Conservation (phyloP, 2,888 invertebrate genomes). For the Sceliomorpha sp. region DNA sequence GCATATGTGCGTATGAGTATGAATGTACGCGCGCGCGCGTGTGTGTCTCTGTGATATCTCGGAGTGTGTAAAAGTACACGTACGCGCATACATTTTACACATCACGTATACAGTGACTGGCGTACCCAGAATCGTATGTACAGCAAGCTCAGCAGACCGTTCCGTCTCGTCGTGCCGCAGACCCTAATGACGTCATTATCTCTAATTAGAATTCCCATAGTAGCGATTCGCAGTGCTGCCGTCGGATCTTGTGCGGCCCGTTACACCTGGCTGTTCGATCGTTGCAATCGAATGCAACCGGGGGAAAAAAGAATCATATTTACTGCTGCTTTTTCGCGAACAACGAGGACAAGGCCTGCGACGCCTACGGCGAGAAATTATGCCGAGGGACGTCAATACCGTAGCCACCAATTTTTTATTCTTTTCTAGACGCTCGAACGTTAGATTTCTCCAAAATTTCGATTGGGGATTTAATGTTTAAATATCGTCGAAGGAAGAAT, state of each 20-base stretch:
- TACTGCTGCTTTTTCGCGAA: constrained; percentile 18
- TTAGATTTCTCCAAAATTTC: too few species aligned
- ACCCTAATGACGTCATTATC: constrained; percentile 77
- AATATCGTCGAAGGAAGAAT: too few species aligned
- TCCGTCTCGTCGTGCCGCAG: constrained; percentile 73
- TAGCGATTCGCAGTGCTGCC: constrained; percentile 38
- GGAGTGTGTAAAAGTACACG: not conserved
- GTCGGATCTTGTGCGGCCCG: constrained; percentile 47
- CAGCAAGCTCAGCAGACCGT: constrained; percentile 72
- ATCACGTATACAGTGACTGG: constrained; percentile 28
- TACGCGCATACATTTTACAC: constrained; percentile 13
- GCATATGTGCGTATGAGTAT: too few species aligned
- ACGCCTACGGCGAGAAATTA: constrained; percentile 4
- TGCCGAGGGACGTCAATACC: constrained; percentile 7
- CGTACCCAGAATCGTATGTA: constrained; percentile 55
- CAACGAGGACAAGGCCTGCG: constrained; percentile 9
- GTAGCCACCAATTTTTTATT: not conserved
- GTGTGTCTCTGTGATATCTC: too few species aligned
- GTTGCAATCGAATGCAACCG: constrained; percentile 24
- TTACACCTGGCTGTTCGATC: constrained; percentile 52
- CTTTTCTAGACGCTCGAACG: not conserved
- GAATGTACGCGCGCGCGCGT: too few species aligned
- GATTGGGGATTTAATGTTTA: too few species aligned
- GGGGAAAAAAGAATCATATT: constrained; percentile 3
- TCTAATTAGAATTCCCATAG: constrained; percentile 73